These are phyloP conservation scores for Radopholus similis DNA, from an alignment of 1,140 invertebrate genomes.

Conservation along the genomic window DNA sequence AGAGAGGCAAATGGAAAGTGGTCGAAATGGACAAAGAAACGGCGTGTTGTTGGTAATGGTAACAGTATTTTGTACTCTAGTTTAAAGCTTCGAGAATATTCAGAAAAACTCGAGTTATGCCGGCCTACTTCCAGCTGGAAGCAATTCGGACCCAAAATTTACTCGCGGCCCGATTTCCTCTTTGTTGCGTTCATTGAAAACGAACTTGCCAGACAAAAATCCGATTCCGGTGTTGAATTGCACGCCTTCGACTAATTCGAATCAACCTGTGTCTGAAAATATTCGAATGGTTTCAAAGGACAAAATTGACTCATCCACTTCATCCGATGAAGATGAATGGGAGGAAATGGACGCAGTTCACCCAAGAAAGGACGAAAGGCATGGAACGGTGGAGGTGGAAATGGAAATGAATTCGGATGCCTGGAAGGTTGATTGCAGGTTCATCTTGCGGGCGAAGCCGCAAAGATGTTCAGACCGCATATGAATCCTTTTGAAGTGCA, in stretches of 20 bases:
- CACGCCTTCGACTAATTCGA: no score
- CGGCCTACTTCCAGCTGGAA: no score
- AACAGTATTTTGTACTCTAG: not conserved
- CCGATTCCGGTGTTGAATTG: no score
- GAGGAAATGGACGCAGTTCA: conserved; percentile 12
- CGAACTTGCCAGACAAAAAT: not conserved
- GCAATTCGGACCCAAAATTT: not conserved
- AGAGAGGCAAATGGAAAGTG: not conserved
- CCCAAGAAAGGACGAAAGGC: not conserved
- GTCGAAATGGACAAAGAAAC: not conserved
- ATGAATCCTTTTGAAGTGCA: conserved; percentile 3
- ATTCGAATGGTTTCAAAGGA: not conserved
- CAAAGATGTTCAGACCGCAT: not conserved
- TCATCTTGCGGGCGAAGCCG: not conserved
- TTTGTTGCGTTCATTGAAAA: not conserved
- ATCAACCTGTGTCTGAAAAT: not conserved
- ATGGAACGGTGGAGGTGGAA: conserved; percentile 3
- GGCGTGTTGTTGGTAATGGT: not conserved
- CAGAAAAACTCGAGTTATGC: not conserved
- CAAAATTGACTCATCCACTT: not conserved
- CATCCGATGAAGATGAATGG: conserved; percentile 21
- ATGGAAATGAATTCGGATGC: not conserved
- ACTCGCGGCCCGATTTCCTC: not conserved
- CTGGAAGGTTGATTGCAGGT: not conserved
- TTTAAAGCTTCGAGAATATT: not conserved